phyloP scores from a whole-genome alignment of 37 sponge, comb jelly and placozoan species.

The Chondrosia reniformis region DNA sequence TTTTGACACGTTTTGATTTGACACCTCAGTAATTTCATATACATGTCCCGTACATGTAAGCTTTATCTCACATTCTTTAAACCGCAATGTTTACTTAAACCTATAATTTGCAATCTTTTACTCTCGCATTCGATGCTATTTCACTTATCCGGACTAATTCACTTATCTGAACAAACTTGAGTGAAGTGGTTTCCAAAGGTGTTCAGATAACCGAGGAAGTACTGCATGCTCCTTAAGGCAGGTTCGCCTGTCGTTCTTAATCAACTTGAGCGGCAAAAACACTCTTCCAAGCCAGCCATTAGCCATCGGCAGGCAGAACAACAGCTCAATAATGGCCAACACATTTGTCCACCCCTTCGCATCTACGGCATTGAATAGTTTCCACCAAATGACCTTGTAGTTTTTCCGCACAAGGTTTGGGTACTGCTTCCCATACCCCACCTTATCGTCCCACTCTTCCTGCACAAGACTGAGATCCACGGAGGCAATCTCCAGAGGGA shows the following conservation, averaged over 20 bases:
- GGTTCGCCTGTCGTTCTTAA: constrained; percentile 21
- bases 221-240: constrained; percentile 22
- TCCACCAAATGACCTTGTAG: constrained; percentile 55
- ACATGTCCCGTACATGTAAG: no score
- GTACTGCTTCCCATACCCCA: constrained; percentile 57
- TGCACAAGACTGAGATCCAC: constrained; percentile 24
- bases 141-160: no score
- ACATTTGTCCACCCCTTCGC: constrained; percentile 47
- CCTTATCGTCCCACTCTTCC: constrained; percentile 74
- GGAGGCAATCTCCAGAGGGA: constrained; percentile 39
- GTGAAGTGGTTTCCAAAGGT: no score
- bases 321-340: constrained; percentile 45
- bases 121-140: no score
- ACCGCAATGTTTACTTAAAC: no score
- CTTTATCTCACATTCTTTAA: no score
- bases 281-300: constrained; percentile 58
- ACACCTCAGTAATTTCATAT: no score
- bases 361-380: constrained; percentile 51
- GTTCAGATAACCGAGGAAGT: no score
- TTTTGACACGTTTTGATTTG: no score
- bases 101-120: no score
- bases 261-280: constrained; percentile 57
- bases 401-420: constrained; percentile 41
- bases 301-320: constrained; percentile 53
- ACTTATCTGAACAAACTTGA: no score